These are phyloP conservation scores for Edolisoma coerulescens DNA, from an alignment of 2,113 vertebrate species.

Conservation along the genomic window DNA sequence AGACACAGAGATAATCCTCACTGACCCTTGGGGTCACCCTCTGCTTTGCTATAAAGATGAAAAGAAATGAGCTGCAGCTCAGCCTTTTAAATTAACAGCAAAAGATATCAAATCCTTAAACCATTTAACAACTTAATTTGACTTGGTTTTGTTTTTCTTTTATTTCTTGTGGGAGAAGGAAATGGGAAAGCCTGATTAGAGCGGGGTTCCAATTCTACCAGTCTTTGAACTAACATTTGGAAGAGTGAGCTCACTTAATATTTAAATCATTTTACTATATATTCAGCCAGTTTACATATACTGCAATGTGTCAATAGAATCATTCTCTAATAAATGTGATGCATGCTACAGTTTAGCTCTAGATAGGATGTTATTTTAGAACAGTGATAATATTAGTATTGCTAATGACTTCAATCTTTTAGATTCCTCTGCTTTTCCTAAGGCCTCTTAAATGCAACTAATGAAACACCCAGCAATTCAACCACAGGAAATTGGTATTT, in stretches of 20 bases:
- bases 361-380: neutral
- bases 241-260: neutral
- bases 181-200: neutral
- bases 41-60: constrained; percentile 55
- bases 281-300: neutral
- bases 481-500: neutral
- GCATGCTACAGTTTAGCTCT: neutral
- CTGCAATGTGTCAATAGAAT: neutral
- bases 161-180: constrained; percentile 22
- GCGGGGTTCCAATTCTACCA: neutral
- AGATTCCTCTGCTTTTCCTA: neutral
- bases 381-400: neutral
- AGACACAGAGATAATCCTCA: constrained; percentile 27
- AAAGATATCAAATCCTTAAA: constrained; percentile 57
- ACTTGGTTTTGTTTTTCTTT: constrained; percentile 48
- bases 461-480: neutral
- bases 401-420: neutral
- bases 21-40: constrained; percentile 40
- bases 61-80: constrained; percentile 53
- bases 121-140: constrained; percentile 66
- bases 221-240: constrained; percentile 48
- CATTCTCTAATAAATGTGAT: neutral
- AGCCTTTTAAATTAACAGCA: constrained; percentile 49
- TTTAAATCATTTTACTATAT: constrained; percentile 35
- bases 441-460: neutral